Percentiles rank a stretch among this genome's conserved stretches.
phyloP scores from a whole-genome alignment of 1,140 invertebrate species.

The Solenopsis fugax region DNA sequence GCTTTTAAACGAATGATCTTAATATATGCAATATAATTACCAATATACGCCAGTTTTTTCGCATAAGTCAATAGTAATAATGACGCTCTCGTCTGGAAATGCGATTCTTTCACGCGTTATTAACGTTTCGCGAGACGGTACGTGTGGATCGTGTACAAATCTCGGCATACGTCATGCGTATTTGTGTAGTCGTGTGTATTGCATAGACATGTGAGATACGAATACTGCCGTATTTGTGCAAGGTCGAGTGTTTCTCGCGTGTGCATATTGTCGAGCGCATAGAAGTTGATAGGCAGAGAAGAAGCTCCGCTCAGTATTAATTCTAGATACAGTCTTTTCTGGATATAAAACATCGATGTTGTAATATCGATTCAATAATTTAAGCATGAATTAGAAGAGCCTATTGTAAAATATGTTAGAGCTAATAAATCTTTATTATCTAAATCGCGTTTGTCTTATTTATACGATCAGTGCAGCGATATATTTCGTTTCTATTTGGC shows the following conservation, averaged over 20 bases:
- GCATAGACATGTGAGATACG: background rate
- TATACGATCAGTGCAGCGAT: background rate
- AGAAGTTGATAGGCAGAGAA: background rate
- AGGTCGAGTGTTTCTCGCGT: background rate
- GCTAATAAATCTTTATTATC: background rate
- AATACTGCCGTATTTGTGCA: conserved; percentile 1
- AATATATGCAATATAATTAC: background rate
- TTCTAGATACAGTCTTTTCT: background rate
- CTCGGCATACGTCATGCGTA: background rate
- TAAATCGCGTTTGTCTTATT: background rate
- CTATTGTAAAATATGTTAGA: background rate
- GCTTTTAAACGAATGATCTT: background rate
- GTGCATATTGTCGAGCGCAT: background rate
- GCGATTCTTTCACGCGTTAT: conserved; percentile 20
- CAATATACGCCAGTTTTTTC: background rate
- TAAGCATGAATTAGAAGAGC: background rate
- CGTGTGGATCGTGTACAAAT: background rate
- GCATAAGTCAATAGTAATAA: background rate
- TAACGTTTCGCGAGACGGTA: background rate
- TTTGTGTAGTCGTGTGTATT: background rate
- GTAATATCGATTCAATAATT: background rate
- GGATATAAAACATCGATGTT: too few relatives aligned
- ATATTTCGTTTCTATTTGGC: background rate
- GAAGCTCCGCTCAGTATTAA: background rate
- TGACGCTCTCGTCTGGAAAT: conserved; percentile 29